Base-by-base conservation (phyloP, 2,113 vertebrate genomes). In the Picathartes gymnocephalus region DNA sequence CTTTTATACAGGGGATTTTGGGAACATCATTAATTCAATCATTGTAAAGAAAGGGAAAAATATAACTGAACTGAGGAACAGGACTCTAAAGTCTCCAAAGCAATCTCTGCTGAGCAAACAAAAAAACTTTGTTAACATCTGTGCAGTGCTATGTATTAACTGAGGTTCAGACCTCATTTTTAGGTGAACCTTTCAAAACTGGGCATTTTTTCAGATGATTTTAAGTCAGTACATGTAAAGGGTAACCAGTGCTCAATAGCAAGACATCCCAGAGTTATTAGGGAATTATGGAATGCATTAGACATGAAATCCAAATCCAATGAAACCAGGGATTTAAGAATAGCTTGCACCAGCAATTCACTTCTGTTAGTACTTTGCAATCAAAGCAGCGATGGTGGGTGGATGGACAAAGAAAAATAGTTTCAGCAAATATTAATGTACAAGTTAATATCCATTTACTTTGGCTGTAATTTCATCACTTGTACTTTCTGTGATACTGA, bases 361-460 rank as follows among this genome's bases (percentile, higher is more conserved):
- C 39, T 79, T 92, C 69, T 86, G 56, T 64, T 62, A 50, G 40
- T 47, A 19, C 42, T 87, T 69, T 83, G 73, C 56, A 92, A 87
- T 72, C 61, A 81, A 70, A 93, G 77, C 45, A 45, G 13, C 65
- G 79, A 77, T 44, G 28, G 28, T 27, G 19, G 57, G 14, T n/a
- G 53, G 61, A 37, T 47, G 53, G 31, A 91, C 65, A 88, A 71
- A 58, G 60, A 85, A 93, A 91, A 91, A 77, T 4, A 74, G 17
- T 58, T 92, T 93, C 84, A 94, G 72, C 45, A 96, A 93, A 91
- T 85, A 77, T 58, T 70, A 78, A 93, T 80, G 81, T 82, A 56
- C 27, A 54, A 79, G 45, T 79, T 83, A 70, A 31, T 42, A 93
- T 45, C 45, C 61, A 65, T 70, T 86, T 73, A 44, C 47, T 62